Conservation (phyloP, 2,797 vertebrate species). For the Benthosema pterotum region DNA sequence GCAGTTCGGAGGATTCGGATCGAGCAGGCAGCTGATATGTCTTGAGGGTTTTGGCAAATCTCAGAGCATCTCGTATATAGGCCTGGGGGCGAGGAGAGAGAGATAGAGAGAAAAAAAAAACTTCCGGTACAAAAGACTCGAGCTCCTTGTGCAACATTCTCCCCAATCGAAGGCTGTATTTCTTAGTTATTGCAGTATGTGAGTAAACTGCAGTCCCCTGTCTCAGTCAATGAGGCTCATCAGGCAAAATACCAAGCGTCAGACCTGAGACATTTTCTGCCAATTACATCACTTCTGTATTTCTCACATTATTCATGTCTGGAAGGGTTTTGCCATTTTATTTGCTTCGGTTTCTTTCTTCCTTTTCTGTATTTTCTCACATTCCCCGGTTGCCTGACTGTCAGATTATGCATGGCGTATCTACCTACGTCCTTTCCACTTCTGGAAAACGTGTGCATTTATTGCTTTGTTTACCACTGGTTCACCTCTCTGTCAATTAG, state of each 20-base stretch:
- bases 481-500: conserved; percentile 49
- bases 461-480: conserved; percentile 57
- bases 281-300: conserved; percentile 69
- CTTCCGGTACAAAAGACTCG: conserved; percentile 4
- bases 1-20: neutral
- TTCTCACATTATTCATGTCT: conserved; percentile 51
- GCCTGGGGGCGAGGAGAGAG: conserved; percentile 53
- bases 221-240: conserved; percentile 48
- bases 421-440: conserved; percentile 36
- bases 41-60: conserved; percentile 29
- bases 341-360: conserved; percentile 22
- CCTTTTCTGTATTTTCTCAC: too few relatives aligned
- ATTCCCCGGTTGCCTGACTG: conserved; percentile 48
- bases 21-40: neutral
- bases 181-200: conserved; percentile 61
- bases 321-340: conserved; percentile 48
- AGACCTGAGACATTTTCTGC: conserved; percentile 62
- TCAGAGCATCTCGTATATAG: conserved; percentile 27
- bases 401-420: conserved; percentile 47
- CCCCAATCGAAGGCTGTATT: conserved; percentile 40
- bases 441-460: conserved; percentile 61
- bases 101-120: conserved; percentile 21
- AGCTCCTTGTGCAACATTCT: conserved; percentile 32
- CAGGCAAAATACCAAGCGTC: conserved; percentile 45
- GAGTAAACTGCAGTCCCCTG: conserved; percentile 40